Conservation (phyloP, 2,888 invertebrate species). For the Platycnemis pennipes region DNA sequence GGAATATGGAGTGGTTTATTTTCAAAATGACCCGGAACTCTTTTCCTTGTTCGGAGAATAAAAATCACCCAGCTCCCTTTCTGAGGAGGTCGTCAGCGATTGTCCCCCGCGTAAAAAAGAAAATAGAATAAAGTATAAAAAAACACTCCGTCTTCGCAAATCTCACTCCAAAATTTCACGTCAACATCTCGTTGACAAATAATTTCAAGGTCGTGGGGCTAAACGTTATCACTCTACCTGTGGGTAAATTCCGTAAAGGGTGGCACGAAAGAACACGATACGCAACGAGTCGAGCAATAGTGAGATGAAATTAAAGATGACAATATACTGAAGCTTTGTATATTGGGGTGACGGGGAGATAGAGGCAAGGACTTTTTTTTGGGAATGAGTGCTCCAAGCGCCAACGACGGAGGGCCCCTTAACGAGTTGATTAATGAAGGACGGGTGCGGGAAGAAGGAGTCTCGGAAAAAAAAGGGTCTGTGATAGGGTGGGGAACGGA, state of each 20-base stretch:
- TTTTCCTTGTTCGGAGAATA: not conserved
- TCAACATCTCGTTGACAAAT: too few relatives aligned
- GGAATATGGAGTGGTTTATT: too few relatives aligned
- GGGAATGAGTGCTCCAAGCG: conserved; percentile 13
- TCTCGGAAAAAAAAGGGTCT: not conserved
- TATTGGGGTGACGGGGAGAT: not conserved
- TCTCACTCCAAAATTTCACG: too few relatives aligned
- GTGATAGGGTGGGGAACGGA: not conserved
- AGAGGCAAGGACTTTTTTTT: not conserved
- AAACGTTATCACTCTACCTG: not conserved
- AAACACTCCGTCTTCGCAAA: not conserved
- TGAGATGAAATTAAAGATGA: conserved; percentile 31
- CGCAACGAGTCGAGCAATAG: not conserved
- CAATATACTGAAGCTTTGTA: conserved; percentile 16
- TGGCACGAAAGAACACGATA: not conserved
- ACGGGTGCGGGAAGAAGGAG: not conserved
- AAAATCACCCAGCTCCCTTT: not conserved
- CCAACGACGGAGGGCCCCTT: not conserved
- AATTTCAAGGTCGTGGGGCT: not conserved
- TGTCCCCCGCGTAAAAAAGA: too few relatives aligned
- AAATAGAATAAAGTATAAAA: too few relatives aligned
- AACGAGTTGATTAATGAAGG: conserved; percentile 44
- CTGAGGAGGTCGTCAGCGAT: too few relatives aligned
- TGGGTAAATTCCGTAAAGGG: not conserved
- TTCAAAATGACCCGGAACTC: not conserved